Evolutionary conservation across 2,113 vertebrate species (phyloP).

Genomic region (Alethe diademata): DNA sequence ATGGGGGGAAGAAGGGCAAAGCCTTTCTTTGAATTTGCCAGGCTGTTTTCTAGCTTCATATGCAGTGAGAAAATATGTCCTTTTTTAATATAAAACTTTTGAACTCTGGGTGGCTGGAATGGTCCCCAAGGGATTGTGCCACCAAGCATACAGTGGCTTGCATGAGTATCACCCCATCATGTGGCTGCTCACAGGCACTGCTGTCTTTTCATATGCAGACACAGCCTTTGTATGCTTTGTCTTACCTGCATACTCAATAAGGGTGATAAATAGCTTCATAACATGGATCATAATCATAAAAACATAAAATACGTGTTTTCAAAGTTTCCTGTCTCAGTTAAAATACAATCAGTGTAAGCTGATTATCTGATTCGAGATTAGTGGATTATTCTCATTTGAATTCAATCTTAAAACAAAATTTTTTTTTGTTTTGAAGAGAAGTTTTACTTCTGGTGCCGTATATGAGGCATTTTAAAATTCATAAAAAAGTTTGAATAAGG

Average conservation of each 20-base stretch:
- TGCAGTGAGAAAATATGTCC: neutral
- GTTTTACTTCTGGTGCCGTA: neutral
- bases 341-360: neutral
- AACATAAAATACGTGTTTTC: neutral
- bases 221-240: neutral
- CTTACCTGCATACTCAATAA: neutral
- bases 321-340: neutral
- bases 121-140: neutral
- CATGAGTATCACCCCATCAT: rapidly evolving
- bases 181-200: neutral
- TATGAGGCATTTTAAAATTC: neutral
- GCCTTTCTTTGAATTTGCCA: neutral
- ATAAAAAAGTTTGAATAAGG: neutral
- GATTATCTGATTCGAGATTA: neutral
- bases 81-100: neutral
- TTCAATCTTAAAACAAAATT: neutral
- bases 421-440: neutral
- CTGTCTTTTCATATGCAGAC: neutral
- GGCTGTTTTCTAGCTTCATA: neutral
- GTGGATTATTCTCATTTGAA: neutral
- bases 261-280: neutral
- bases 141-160: no score
- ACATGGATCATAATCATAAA: neutral
- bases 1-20: neutral
- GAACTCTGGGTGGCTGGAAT: neutral